Base-by-base conservation (phyloP, 2,113 vertebrate species). In the Paratilapia polleni region DNA sequence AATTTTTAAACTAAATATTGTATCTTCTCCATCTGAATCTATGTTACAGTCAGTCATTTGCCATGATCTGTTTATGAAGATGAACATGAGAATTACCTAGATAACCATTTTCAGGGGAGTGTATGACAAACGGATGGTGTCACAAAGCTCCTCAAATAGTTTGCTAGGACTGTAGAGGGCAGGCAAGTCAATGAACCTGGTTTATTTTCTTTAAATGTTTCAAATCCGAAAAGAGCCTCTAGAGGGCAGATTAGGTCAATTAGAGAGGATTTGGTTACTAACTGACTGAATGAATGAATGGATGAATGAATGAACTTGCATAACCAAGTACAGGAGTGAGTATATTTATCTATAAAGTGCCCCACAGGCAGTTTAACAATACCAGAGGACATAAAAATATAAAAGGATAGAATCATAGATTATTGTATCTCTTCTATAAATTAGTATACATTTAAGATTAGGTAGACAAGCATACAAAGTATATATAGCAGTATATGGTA, bases 161-260 rank as follows among this genome's bases (percentile, higher is more conserved):
- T 76, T 8, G 57, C n/a, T 73, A 41, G 38, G 43, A 57, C 36
- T 49, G n/a, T 3, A 54, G 34, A 82, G 41, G 24, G 4, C n/a
- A 59, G 62, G 1, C 2, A 15, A 63, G 15, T 59, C 4, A 79
- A 31, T 34, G 17, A 73, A 26, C n/a, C 31, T 59, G 2, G 68
- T 54, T 73, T 41, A n/a, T 26, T 62, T 41, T 24, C n/a, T 36
- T 28, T 8, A 54, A 28, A 66, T 28, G 20, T 66, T 49, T 56
- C n/a, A 14, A 60, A 82, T 79, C 13, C 12, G 4, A 5, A 4
- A 19, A 26, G 1, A 87, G 57, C 62, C 73, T 60, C 28, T 83
- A 70, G 70, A 76, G 34, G 81, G 81, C 59, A 82, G 49, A 56
- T 62, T 26, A 24, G 34, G 8, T 79, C 4, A 70, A 62, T 54